These are phyloP conservation scores for Pseudomyrmex pallidus DNA, from an alignment of 1,140 invertebrate genomes.

Conservation along the genomic window DNA sequence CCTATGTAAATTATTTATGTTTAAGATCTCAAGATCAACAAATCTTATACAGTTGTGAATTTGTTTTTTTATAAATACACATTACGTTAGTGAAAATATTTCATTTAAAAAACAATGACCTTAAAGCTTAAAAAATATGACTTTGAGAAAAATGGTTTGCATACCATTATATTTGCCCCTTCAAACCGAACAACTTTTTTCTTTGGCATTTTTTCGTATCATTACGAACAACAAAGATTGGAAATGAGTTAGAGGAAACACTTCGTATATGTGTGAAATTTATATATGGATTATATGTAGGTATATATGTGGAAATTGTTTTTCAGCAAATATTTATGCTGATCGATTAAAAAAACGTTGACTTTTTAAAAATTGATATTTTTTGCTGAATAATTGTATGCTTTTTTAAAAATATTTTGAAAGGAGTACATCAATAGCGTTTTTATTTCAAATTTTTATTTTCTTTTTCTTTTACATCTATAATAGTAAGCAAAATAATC, in stretches of 20 bases:
- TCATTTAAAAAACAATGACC: too few species aligned
- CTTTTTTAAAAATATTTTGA: neutral
- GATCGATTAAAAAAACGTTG: neutral
- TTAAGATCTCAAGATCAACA: too few species aligned
- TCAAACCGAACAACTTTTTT: neutral
- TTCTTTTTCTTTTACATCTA: neutral
- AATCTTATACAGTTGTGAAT: too few species aligned
- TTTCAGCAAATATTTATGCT: slow-evolving; percentile 3
- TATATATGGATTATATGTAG: neutral
- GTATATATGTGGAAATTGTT: neutral
- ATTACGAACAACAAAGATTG: neutral
- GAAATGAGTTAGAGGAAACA: too few species aligned
- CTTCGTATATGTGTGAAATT: neutral
- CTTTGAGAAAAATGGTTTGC: too few species aligned
- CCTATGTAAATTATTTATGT: too few species aligned
- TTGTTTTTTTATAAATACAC: too few species aligned
- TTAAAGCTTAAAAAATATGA: too few species aligned
- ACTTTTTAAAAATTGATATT: neutral
- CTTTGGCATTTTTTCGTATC: too few species aligned
- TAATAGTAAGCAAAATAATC: neutral
- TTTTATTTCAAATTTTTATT: slow-evolving; percentile 3
- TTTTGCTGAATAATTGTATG: neutral
- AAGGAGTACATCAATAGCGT: neutral
- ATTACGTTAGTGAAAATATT: too few species aligned
- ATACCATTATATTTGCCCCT: too few species aligned